Evolutionary conservation across 1,140 invertebrate species (phyloP), one percentile per base, ranked within the genome.

Genomic region (Venustaconcha ellipsiformis): DNA sequence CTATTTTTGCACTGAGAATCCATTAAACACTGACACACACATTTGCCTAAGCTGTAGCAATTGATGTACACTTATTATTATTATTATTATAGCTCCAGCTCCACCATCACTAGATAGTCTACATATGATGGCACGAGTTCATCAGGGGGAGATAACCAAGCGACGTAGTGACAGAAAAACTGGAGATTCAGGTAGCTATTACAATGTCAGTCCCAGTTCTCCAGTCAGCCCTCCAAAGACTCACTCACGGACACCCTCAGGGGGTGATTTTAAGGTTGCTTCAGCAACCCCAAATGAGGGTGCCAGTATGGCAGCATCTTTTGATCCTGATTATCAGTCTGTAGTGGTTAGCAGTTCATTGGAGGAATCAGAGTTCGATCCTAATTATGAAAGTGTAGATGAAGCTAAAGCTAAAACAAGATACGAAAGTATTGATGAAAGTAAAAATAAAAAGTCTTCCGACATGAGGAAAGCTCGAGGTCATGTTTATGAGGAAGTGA

Each of bases 311-410:
- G 67, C 69, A 57, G 58, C 70, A 69, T 76, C 78, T 12, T 75
- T 80, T 59, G 75, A 80, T 20, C 77, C 78, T 15, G 79, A 83
- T 26, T 85, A 83, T 59, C 80, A 83, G 65, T 73, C 66, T 14
- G 79, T 85, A 12, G 76, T 78, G 57, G 80, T 79, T 59, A 76
- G 74, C 26, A 72, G 77, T 17, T 20, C 70, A 4, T 72, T 80
- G 58, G 73, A 71, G 26, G 80, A 80, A 37, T 70, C 57, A 2
- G 84, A 85, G 62, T 80, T 83, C 70, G 84, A 86, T 73, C 84
- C 84, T 12, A 84, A 86, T 72, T 86, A 86, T 69, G 84, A 86
- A 72, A 84, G 81, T 30, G 84, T 86, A 5, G 84, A 86, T 57
- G 84, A 86, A 70, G 79, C 82, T 26, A 70, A 72, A 71, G 76